A percentile compares a stretch with the other conserved stretches of the same genome.
phyloP scores from a whole-genome alignment of 1,140 invertebrate species.

The Drosophila grimshawi region DNA sequence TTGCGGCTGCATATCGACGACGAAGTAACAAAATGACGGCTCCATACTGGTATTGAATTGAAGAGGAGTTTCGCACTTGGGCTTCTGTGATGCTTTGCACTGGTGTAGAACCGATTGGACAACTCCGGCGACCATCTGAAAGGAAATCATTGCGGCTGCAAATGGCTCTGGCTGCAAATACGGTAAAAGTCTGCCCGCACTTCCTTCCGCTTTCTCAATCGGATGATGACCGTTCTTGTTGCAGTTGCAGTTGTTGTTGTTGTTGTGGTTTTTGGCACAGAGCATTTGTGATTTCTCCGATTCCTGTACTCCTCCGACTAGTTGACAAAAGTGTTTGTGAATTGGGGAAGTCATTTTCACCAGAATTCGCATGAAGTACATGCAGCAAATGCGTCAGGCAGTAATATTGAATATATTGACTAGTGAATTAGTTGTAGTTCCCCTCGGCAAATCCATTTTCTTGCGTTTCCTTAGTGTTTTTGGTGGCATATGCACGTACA shows the following conservation, averaged over 20 bases:
- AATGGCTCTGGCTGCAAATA: conserved; percentile 54
- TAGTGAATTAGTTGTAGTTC: conserved; percentile 44
- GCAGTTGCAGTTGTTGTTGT: conserved; percentile 4
- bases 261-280: not conserved
- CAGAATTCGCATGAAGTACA: conserved; percentile 54
- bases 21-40: conserved; percentile 65
- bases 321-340: conserved; percentile 60
- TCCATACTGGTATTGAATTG: conserved; percentile 41
- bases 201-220: conserved; percentile 23
- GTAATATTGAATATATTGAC: conserved; percentile 60
- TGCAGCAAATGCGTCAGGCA: conserved; percentile 66
- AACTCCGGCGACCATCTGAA: conserved; percentile 61
- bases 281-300: conserved; percentile 38
- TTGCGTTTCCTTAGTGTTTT: conserved; percentile 45
- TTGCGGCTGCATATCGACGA: conserved; percentile 61
- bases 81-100: conserved; percentile 51
- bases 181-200: conserved; percentile 31
- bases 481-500: conserved; percentile 25
- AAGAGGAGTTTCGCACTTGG: conserved; percentile 25
- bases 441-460: conserved; percentile 63
- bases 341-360: conserved; percentile 69
- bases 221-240: not conserved
- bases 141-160: conserved; percentile 60
- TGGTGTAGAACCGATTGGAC: conserved; percentile 60
- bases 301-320: conserved; percentile 10